Evolutionary conservation across 2,113 vertebrate species (phyloP), one percentile per base, ranked within the genome.

Genomic region (Eubucco bourcierii): DNA sequence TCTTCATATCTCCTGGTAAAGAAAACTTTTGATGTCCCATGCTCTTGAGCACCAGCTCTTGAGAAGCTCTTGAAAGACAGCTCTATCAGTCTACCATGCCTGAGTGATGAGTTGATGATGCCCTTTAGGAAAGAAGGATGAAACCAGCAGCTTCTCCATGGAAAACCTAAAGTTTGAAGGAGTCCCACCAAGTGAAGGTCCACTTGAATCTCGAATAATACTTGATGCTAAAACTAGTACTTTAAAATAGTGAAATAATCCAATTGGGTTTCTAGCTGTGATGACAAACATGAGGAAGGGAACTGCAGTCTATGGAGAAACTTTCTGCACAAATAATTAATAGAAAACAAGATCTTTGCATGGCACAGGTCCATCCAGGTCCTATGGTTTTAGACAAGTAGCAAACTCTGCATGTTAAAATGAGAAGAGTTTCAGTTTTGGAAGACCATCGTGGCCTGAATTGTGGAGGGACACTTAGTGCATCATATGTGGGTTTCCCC

Each of bases 61-160:
- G 24, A 68, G 75, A 47, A 71, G 1, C 20, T 65, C 23, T 74
- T 0, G 1, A 55, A 71, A 55, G 39, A 13, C 16, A 73, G 33
- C 14, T 77, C 28, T 27, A 24, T 58, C 6, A 2, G 15, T 19
- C 61, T 66, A 52, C 52, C 21, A 5, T 1, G 2, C 17, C 56
- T 29, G 25, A 7, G 16, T 8, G 29, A 60, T 44, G 68, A 76
- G 29, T 1, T 0, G 0, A 11, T 9, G 21, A 8, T 18, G 16
- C 15, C 39, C 15, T 66, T 5, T 24, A 8, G 7, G 60, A 3
- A 27, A 68, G 31, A 12, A 58, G n/a, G 55, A 65, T 27, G 75
- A 80, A 41, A 37, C 4, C 58, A 39, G 15, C 24, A 65, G 47
- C 41, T 87, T 73, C 73, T 74, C 34, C 52, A 25, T 2, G 18